Evolutionary conservation across 1,140 invertebrate species (phyloP).

Genomic region (Leptestheria dahalacensis): DNA sequence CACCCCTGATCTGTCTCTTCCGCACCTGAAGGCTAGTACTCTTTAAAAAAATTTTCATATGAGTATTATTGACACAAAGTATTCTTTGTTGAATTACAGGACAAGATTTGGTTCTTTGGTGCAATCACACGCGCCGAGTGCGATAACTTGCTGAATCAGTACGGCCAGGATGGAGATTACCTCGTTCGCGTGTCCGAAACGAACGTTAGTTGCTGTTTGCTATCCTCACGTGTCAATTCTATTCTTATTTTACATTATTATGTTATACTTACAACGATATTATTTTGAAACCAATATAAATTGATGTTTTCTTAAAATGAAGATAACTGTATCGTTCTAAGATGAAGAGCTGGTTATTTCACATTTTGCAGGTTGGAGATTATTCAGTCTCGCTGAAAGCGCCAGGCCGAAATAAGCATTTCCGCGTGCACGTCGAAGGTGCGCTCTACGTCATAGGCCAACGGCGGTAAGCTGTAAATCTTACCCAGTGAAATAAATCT

Average conservation of each 20-base stretch:
- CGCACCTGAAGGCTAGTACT: background rate
- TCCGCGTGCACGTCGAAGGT: constrained; percentile 91
- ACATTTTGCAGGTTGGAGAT: constrained; percentile 72
- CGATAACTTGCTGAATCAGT: constrained; percentile 82
- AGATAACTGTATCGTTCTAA: background rate
- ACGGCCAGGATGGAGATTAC: constrained; percentile 94
- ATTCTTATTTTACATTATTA: constrained; percentile 8
- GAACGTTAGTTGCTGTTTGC: constrained; percentile 72
- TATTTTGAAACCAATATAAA: too few relatives aligned
- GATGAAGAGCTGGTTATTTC: background rate
- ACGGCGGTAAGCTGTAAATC: constrained; percentile 35
- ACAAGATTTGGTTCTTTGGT: constrained; percentile 93
- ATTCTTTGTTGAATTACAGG: constrained; percentile 46
- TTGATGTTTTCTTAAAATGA: background rate
- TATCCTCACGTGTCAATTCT: constrained; percentile 3
- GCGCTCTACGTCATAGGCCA: constrained; percentile 92
- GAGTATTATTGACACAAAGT: constrained; percentile 27
- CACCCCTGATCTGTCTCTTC: background rate
- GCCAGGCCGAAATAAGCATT: constrained; percentile 94
- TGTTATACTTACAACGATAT: too few relatives aligned
- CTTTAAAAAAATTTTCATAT: background rate
- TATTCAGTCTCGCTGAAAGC: constrained; percentile 97
- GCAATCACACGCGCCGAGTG: constrained; percentile 85
- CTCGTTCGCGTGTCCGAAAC: constrained; percentile 96
- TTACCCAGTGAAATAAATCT: background rate